Base-by-base conservation (phyloP, 2,888 invertebrate genomes). In the Nesidiocoris tenuis region DNA sequence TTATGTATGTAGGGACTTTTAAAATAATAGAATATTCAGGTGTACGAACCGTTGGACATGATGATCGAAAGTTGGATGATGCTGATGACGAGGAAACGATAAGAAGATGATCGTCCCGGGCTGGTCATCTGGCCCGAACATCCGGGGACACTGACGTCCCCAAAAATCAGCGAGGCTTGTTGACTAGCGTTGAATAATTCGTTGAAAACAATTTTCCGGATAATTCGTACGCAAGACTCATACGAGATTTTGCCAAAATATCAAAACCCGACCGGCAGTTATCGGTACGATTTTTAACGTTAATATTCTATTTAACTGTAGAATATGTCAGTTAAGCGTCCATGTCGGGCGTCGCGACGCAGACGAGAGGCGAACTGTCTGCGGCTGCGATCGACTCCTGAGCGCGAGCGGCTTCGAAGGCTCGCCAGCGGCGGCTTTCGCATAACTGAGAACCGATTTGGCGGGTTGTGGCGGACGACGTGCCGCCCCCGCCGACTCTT, bases 41-140 rank as follows among this genome's bases (percentile, higher is more conserved):
- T n/a, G n/a, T n/a, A 9, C 39, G 22, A 9, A 77, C 77, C 77
- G 70, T 77, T 77, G 22, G 75, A 77, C 77, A 77, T 75, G 75
- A 77, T 77, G 72, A 75, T 76, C 63, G 75, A 77, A 1, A 77
- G 57, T 39, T 70, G 75, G 23, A 77, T 71, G 55, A 75, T 71
- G 63, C 75, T 76, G 76, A 77, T 75, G 67, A 77, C 72, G 25
- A 77, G 61, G 18, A 77, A 71, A 25, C 67, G 64, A 61, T 66
- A 77, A 59, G 77, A 77, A 9, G 77, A 74, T 23, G 39, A 39
- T 12, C 39, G 39, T 12, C 39, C 12, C 39, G 39, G 5, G 39
- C 12, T 39, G 39, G 39, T 7, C 39, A 39, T 39, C 12, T 39
- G 39, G 39, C 12, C 39, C 39, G 39, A 39, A 39, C 39, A 39